A percentile compares a stretch with the other conserved stretches of the same genome.
Conservation (phyloP, 2,888 invertebrate species). For the Trisateles emortualis region DNA sequence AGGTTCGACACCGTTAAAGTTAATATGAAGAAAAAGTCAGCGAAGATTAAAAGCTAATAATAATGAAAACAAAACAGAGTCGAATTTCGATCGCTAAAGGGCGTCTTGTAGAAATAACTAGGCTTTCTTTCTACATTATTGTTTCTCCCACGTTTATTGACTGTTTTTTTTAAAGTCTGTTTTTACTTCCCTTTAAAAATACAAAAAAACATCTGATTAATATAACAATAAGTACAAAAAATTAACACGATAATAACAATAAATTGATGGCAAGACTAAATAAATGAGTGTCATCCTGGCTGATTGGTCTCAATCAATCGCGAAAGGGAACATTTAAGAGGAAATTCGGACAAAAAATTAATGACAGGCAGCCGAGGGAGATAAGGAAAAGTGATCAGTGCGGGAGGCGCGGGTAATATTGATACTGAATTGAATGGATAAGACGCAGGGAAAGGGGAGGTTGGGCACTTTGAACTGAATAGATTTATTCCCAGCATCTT, state of each 20-base stretch:
- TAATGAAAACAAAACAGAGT: too few species aligned
- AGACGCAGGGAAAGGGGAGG: conserved; percentile 45
- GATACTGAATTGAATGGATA: conserved; percentile 60
- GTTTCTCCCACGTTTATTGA: too few species aligned
- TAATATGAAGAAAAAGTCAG: too few species aligned
- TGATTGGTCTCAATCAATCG: conserved; percentile 75
- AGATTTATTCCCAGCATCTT: conserved; percentile 23
- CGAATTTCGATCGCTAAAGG: too few species aligned
- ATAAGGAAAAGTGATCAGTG: conserved; percentile 61
- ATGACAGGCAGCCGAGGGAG: conserved; percentile 70
- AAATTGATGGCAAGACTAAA: conserved; percentile 54
- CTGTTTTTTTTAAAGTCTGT: too few species aligned
- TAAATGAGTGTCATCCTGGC: conserved; percentile 62
- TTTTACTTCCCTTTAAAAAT: neutral
- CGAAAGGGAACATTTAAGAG: conserved; percentile 54
- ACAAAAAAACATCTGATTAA: neutral
- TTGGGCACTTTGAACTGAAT: conserved; percentile 31
- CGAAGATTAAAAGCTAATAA: too few species aligned
- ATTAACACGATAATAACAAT: conserved; percentile 47
- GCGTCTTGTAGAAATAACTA: too few species aligned
- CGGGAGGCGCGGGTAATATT: conserved; percentile 53
- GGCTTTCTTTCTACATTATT: too few species aligned
- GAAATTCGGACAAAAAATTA: conserved; percentile 68
- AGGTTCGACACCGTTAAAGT: too few species aligned
- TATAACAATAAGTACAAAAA: conserved; percentile 13